Base-by-base conservation (phyloP, 2,888 invertebrate species). In the Deroplatys truncata region DNA sequence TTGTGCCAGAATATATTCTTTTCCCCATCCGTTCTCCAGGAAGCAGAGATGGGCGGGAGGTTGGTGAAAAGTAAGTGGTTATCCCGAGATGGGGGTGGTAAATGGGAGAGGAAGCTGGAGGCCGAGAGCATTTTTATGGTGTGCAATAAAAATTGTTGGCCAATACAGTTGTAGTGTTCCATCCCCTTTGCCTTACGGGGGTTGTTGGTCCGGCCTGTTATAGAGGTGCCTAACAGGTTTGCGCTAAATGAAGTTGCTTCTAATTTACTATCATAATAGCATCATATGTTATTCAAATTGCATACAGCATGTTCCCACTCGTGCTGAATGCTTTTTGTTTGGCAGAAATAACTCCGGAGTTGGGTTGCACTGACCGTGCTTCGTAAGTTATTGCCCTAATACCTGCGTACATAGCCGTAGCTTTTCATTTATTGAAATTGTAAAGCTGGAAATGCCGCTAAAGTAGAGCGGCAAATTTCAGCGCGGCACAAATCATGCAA, bases 61-160 rank as follows among this genome's bases (percentile, higher is more conserved):
- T 72, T 72, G 56, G 56, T 72, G 56, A 72, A 72, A 72, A 72
- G 56, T 72, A 72, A 72, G 56, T 72, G 56, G 56, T 72, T 72
- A 72, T 72, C 20, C 56, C 56, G 56, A 72, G 56, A 72, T 72
- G 56, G 56, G 56, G 56, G 49, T 10, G 10, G 49, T 10, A 15
- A 49, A 49, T 15, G 10, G 56, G 56, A 7, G 25, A 25, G 56
- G 20, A 25, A 72, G 56, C 56, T 72, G 20, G 20, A 20, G 56
- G 20, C 20, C 56, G 56, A 85, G 85, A 35, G 85, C 31, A 85
- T 85, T 85, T 85, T 85, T 85, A 85, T 85, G 28, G 85, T n/a
- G 31, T 35, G 85, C 85, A 85, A 85, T 85, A 85, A 85, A 85
- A 85, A 85, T 85, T 85, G 85, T 29, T 85, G 85, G 85, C 31